These are phyloP conservation scores for Kryphioiulus occultus DNA, from an alignment of 2,888 invertebrate genomes.

Conservation along the genomic window DNA sequence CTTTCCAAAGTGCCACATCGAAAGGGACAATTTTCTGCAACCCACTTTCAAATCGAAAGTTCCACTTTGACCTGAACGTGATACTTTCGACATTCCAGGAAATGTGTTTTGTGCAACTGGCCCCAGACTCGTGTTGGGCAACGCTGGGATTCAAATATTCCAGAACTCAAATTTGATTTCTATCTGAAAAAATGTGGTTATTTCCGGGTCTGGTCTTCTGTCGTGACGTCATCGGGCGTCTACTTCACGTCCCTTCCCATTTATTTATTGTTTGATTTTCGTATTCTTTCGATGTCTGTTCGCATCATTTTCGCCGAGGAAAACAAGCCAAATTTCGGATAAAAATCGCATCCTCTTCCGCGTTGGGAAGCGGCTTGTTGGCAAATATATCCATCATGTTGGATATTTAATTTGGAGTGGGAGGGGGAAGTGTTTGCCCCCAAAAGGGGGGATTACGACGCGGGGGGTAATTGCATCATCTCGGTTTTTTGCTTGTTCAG, in stretches of 20 bases:
- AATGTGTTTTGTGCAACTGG: too few species aligned
- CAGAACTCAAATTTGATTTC: too few species aligned
- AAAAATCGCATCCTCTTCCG: slow-evolving; percentile 24
- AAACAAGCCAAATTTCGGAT: neutral
- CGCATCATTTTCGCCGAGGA: neutral
- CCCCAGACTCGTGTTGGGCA: too few species aligned
- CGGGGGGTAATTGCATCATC: slow-evolving; percentile 20
- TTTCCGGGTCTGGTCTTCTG: neutral
- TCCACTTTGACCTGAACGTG: too few species aligned
- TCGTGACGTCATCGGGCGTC: neutral
- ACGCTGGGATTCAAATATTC: too few species aligned
- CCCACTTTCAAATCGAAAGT: too few species aligned
- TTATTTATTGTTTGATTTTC: slow-evolving; percentile 7
- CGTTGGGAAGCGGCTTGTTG: neutral
- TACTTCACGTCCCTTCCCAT: neutral
- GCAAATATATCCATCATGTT: neutral
- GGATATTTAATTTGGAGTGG: slow-evolving; percentile 23
- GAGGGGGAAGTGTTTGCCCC: neutral
- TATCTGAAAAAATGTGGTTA: neutral
- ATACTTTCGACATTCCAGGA: too few species aligned
- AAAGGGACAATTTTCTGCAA: too few species aligned
- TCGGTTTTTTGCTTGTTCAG: neutral
- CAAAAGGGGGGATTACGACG: neutral
- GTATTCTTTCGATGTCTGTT: neutral
- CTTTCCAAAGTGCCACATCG: too few species aligned